Conservation (phyloP, 2,888 invertebrate genomes). For the Alviniconcha strummeri region DNA sequence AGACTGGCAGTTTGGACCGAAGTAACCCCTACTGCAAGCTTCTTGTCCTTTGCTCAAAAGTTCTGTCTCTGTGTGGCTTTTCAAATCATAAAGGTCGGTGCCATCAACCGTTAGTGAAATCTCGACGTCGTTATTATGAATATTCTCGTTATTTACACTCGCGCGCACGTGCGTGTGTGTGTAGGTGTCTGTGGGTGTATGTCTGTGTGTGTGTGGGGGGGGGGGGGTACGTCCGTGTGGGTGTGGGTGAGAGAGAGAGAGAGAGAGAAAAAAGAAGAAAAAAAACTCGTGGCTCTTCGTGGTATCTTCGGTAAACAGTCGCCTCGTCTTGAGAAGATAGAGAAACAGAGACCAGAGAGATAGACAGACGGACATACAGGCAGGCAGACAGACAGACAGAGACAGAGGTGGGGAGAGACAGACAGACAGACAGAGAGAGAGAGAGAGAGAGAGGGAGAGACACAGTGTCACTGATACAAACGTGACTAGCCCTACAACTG, state of each 20-base stretch:
- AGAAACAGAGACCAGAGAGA: not conserved
- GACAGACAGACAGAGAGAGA: conserved; percentile 23
- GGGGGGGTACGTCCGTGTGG: no score
- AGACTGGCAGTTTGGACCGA: no score
- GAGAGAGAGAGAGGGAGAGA: not conserved
- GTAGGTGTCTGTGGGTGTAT: not conserved
- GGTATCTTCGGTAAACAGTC: no score
- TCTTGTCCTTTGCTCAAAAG: no score
- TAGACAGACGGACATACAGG: not conserved
- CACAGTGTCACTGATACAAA: not conserved
- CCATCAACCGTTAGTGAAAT: no score
- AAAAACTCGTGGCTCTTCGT: not conserved
- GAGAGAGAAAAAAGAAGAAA: not conserved
- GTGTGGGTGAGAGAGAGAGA: not conserved
- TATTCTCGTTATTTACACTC: no score
- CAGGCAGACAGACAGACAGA: not conserved
- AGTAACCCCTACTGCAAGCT: no score
- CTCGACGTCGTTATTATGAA: no score
- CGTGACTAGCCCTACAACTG: no score
- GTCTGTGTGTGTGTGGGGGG: not conserved
- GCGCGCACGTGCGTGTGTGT: not conserved
- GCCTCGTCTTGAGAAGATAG: no score
- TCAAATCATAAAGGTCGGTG: no score
- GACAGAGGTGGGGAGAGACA: conserved; percentile 24
- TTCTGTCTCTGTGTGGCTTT: no score